Conservation (phyloP, 2,888 invertebrate species). For the Gandaritis pyraliata region DNA sequence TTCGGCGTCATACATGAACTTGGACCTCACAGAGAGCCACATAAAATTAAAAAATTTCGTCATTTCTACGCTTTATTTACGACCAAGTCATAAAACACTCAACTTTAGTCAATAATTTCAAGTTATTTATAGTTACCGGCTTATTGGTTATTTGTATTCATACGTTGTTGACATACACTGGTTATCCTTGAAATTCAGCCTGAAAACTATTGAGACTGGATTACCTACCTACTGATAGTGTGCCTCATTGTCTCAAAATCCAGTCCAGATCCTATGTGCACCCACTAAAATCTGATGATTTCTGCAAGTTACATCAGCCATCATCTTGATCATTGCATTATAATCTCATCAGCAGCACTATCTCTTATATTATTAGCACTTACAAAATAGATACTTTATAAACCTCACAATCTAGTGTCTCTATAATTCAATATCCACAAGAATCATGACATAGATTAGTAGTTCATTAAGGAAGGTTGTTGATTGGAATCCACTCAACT, state of each 20-base stretch:
- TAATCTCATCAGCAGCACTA: too few species aligned
- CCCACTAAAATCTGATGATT: too few species aligned
- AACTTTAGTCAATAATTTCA: not conserved
- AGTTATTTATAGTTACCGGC: conserved; percentile 55
- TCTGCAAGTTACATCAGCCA: too few species aligned
- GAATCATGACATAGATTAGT: too few species aligned
- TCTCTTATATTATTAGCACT: too few species aligned
- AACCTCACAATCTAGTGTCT: too few species aligned
- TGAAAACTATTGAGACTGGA: not conserved
- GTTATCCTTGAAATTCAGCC: conserved; percentile 58
- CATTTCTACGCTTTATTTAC: conserved; percentile 17
- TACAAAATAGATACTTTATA: too few species aligned
- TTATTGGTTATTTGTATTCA: conserved; percentile 67
- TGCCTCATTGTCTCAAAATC: not conserved
- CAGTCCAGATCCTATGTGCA: too few species aligned
- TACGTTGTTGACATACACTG: conserved; percentile 55
- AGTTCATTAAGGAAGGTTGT: too few species aligned
- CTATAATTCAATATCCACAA: too few species aligned
- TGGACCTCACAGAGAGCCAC: conserved; percentile 33
- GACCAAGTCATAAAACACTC: not conserved
- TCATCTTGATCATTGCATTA: too few species aligned
- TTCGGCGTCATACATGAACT: conserved; percentile 17
- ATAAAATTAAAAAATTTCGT: conserved; percentile 20
- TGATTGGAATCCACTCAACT: too few species aligned
- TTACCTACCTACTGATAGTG: not conserved